Evolutionary conservation across 1,140 invertebrate genomes (phyloP), one percentile per base, ranked within the genome.

Genomic region (Cheumatopsyche charites): DNA sequence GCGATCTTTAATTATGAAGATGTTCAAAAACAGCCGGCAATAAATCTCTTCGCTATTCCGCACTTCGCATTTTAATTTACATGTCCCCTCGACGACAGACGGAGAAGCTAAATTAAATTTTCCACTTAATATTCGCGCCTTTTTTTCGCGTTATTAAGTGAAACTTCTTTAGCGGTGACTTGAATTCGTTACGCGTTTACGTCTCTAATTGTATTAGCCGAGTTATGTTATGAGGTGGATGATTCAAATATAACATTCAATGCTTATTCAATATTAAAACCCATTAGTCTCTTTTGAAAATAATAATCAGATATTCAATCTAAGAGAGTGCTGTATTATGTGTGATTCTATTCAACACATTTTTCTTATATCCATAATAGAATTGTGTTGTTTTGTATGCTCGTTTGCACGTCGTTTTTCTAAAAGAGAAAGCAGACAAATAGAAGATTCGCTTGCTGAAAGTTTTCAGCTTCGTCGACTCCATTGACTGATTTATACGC

Each of bases 1-100:
- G 15, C 62, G 26, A 63, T 19, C 26, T 41, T 63, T 63, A 63
- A 63, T 63, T 63, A 42, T 17, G 41, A 63, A 63, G 62, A 63
- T 41, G 29, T 25, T 63, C 62, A 66, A 66, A 66, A 25, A 47
- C 45, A n/a, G 15, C 61, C 63, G 42, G 63, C 23, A 36, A 23
- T 47, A 47, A 66, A 66, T 66, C 63, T 29, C 21, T 7, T 36
- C 29, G 29, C 29, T 5, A 47, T 66, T 29, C 25, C 7, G 61
- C 52, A 11, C 52, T 58, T 23, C 23, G 29, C 29, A 13, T 58
- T 58, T 63, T 63, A 63, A 63, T 63, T 63, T 63, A 43, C 62
- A 41, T 63, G 62, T 63, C n/a, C 41, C 23, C 47, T 17, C 47
- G 19, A 5, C 47, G 15, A 52, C 47, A 52, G 15, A 2, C 29